Base-by-base conservation (phyloP, 2,797 vertebrate species). In the Urosaurus nigricauda region DNA sequence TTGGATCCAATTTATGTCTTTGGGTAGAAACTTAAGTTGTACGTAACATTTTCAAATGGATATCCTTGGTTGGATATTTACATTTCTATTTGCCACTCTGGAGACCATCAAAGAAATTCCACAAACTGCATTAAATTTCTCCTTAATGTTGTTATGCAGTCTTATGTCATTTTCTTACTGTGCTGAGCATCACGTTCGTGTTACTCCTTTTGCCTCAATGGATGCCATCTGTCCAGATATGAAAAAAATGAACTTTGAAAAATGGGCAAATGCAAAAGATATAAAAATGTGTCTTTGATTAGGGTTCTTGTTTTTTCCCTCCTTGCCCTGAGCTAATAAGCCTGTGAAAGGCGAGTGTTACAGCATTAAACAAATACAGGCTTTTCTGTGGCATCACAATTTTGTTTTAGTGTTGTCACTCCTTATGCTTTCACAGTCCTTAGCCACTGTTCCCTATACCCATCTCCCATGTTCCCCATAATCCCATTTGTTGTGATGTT, bases 201-300 rank as follows among this genome's bases (percentile, higher is more conserved):
- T 88, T 78, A 56, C 78, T 56, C 35, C 35, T 56, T 79, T 71
- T 71, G 65, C 35, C 56, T 79, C 35, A 79, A n/a, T 79, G 16
- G 32, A 47, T 78, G 35, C 63, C 82, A 89, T 89, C 82, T 79
- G 83, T 24, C 1, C 17, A 71, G 37, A 84, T 58, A 60, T 24
- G 37, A 60, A 51, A 51, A n/a, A 84, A 71, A 79, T 79, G 60
- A 71, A 77, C 37, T 83, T 88, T 65, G 7, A 83, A 70, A 87
- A 83, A 40, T 17, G 53, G 43, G n/a, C 7, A 79, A 58, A 79
- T 56, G 58, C 47, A 84, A 84, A 35, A 68, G 4, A 26, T 84
- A n/a, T 53, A 83, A 83, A 83, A 88, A 88, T 77, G 58, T 60
- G 77, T 53, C 14, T 43, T 84, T 29, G 43, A 77, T 83, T 83